phyloP scores from a whole-genome alignment of 2,113 vertebrate species.

The Physeter macrocephalus region DNA sequence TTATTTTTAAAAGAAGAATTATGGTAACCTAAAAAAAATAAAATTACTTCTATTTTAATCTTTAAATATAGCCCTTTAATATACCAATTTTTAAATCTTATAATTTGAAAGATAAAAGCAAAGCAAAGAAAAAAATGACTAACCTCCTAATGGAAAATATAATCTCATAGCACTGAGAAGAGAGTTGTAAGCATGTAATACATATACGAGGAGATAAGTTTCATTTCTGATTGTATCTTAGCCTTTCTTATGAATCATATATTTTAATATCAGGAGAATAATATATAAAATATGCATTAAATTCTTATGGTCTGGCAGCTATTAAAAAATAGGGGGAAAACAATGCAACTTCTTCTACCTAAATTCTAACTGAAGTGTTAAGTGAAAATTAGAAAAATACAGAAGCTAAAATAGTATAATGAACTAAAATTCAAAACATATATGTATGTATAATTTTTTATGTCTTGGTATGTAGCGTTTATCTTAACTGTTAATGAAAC shows the following conservation, averaged over 20 bases:
- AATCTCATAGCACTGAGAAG: constrained; percentile 56
- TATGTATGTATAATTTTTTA: constrained; percentile 20
- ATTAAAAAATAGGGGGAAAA: constrained; percentile 47
- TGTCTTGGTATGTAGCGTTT: constrained; percentile 33
- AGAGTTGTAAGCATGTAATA: constrained; percentile 64
- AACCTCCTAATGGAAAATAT: constrained; percentile 50
- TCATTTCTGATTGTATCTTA: constrained; percentile 63
- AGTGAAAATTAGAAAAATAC: constrained; percentile 66
- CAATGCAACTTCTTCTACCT: constrained; percentile 45
- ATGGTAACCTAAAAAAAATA: constrained; percentile 73
- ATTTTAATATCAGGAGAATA: constrained; percentile 35
- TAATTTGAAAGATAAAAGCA: constrained; percentile 68
- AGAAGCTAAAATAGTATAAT: constrained; percentile 60
- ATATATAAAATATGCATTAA: constrained; percentile 55
- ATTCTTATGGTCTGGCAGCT: constrained; percentile 37
- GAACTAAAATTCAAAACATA: constrained; percentile 71
- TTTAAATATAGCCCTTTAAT: constrained; percentile 69
- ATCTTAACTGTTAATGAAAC: constrained; percentile 65
- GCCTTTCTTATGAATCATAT: constrained; percentile 25
- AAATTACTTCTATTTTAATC: constrained; percentile 74
- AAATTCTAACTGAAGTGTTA: constrained; percentile 62
- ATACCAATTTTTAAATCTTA: constrained; percentile 65
- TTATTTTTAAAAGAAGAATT: constrained; percentile 75
- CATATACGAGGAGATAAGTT: constrained; percentile 56
- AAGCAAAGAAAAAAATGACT: constrained; percentile 43